Conservation (phyloP, 2,113 vertebrate species). For the Colinus virginianus region DNA sequence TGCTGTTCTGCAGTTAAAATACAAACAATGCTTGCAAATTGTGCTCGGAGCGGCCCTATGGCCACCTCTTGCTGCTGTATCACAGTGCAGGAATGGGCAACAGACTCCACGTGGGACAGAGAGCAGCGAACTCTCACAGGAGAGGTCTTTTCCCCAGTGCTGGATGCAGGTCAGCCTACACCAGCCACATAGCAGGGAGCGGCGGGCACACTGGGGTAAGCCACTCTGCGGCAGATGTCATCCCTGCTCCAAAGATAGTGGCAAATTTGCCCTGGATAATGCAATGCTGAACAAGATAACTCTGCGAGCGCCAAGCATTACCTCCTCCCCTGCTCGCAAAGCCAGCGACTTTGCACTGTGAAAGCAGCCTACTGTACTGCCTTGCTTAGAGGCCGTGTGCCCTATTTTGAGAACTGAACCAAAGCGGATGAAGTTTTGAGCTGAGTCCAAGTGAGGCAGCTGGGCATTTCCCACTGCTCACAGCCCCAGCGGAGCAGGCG, state of each 20-base stretch:
- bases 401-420: slow-evolving; percentile 74
- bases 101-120: slow-evolving; percentile 75
- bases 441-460: slow-evolving; percentile 73
- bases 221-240: slow-evolving; percentile 68
- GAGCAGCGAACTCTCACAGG: background rate
- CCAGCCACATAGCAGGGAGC: slow-evolving; percentile 69
- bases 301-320: slow-evolving; percentile 23
- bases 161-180: slow-evolving; percentile 72
- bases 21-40: background rate
- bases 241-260: slow-evolving; percentile 70
- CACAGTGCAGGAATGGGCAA: background rate
- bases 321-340: slow-evolving; percentile 6
- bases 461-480: slow-evolving; percentile 76
- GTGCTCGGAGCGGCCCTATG: background rate
- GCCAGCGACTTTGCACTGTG: slow-evolving; percentile 1
- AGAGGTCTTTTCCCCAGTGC: slow-evolving; percentile 38
- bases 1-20: background rate
- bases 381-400: slow-evolving; percentile 70
- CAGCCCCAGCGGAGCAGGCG: slow-evolving; percentile 45
- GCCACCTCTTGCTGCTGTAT: slow-evolving; percentile 37
- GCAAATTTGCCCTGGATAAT: slow-evolving; percentile 66
- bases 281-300: slow-evolving; percentile 54
- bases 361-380: slow-evolving; percentile 63
- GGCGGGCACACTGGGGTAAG: slow-evolving; percentile 73
- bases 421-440: slow-evolving; percentile 77